phyloP scores from a whole-genome alignment of 1,140 invertebrate species.

The Tribolium castaneum region DNA sequence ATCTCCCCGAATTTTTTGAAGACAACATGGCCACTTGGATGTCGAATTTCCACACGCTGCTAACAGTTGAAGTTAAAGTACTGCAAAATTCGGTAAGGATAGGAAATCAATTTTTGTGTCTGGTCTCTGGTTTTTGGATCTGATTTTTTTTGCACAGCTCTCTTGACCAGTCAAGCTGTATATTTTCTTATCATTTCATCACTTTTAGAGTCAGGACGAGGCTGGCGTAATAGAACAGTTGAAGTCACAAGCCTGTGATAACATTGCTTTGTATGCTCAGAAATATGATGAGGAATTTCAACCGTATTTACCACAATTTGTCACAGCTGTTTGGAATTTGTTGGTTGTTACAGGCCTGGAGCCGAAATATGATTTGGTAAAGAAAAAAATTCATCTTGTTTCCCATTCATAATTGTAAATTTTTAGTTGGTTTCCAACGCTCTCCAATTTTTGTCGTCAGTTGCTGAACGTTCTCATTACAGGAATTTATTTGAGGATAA shows the following conservation, averaged over 20 bases:
- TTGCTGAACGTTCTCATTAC: constrained; percentile 91
- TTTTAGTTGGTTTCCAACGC: constrained; percentile 94
- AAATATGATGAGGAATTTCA: constrained; percentile 98
- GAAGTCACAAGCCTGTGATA: constrained; percentile 96
- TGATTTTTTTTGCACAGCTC: too few species aligned
- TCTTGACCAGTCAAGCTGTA: too few species aligned
- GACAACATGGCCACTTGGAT: constrained; percentile 97
- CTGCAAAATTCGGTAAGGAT: constrained; percentile 73
- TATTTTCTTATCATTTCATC: neutral
- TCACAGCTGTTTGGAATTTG: constrained; percentile 92
- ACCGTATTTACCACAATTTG: constrained; percentile 88
- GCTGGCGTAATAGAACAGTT: constrained; percentile 91
- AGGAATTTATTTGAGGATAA: constrained; percentile 91
- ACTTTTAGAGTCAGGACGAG: constrained; percentile 82
- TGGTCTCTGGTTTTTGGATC: too few species aligned
- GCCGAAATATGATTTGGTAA: constrained; percentile 92
- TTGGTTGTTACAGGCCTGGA: constrained; percentile 85
- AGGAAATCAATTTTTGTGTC: neutral
- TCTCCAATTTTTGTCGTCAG: constrained; percentile 92
- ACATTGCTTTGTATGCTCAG: constrained; percentile 92
- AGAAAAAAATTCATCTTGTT: constrained; percentile 43
- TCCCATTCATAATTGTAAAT: constrained; percentile 31
- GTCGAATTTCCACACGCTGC: constrained; percentile 85
- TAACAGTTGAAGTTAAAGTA: constrained; percentile 81
- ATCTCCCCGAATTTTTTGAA: constrained; percentile 98